These are phyloP conservation scores for Cephalotes varians DNA, from an alignment of 2,888 invertebrate species.

Conservation along the genomic window DNA sequence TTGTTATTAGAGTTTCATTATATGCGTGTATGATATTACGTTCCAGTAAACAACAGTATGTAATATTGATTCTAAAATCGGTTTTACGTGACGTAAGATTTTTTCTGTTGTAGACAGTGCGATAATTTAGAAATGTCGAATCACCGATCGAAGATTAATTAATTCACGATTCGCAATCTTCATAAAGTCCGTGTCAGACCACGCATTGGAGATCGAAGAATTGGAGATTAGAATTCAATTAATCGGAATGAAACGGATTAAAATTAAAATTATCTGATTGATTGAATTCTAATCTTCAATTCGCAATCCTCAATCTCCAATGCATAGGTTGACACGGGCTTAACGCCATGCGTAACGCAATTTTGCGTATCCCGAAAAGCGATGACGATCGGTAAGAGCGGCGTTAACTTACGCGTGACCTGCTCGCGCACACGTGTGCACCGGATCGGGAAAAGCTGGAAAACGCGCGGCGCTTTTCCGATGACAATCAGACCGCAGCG, in stretches of 20 bases:
- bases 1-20: constrained; percentile 49
- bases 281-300: too few relatives aligned
- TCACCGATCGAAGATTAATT: constrained; percentile 18
- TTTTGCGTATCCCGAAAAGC: constrained; percentile 44
- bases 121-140: background rate
- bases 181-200: too few relatives aligned
- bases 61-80: constrained; percentile 3
- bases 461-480: constrained; percentile 69
- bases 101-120: background rate
- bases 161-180: background rate
- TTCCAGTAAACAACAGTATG: constrained; percentile 18
- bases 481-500: constrained; percentile 70
- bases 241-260: too few relatives aligned
- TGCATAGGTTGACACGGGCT: too few relatives aligned
- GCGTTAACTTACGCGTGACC: constrained; percentile 55
- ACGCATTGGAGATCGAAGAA: too few relatives aligned
- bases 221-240: too few relatives aligned
- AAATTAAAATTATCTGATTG: too few relatives aligned
- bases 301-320: too few relatives aligned
- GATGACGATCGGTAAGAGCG: constrained; percentile 61
- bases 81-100: background rate
- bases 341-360: constrained; percentile 9
- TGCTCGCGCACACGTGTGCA: background rate
- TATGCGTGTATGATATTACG: background rate
- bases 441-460: constrained; percentile 68